These are phyloP conservation scores for Ips typographus DNA, from an alignment of 1,140 invertebrate species.

Conservation along the genomic window DNA sequence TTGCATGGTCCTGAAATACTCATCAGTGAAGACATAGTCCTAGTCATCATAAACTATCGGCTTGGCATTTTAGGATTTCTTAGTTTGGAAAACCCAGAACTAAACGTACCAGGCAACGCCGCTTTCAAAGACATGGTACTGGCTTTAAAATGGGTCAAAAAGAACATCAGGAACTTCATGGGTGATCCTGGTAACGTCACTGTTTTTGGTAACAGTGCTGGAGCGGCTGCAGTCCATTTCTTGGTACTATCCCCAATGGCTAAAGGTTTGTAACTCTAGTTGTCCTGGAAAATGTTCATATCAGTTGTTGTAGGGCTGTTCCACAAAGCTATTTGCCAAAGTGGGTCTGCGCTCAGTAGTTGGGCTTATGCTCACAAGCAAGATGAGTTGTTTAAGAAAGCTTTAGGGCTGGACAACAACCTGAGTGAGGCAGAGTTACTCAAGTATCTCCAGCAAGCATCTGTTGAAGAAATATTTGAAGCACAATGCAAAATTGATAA, in stretches of 20 bases:
- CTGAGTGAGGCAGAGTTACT: slow-evolving; percentile 36
- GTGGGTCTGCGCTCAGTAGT: slow-evolving; percentile 59
- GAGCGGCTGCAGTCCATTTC: slow-evolving; percentile 51
- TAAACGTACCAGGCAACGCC: slow-evolving; percentile 60
- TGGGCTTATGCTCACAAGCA: slow-evolving; percentile 50
- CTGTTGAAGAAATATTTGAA: slow-evolving; percentile 50
- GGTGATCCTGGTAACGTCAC: slow-evolving; percentile 54
- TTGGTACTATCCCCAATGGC: slow-evolving; percentile 46
- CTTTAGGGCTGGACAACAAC: not conserved
- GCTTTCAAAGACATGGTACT: slow-evolving; percentile 64
- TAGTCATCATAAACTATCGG: slow-evolving; percentile 36
- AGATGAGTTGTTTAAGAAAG: not conserved
- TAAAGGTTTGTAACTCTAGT: slow-evolving; percentile 36
- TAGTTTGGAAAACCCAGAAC: slow-evolving; percentile 47
- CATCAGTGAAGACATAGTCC: slow-evolving; percentile 29
- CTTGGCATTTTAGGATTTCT: slow-evolving; percentile 40
- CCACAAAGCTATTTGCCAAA: slow-evolving; percentile 62
- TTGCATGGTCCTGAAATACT: slow-evolving; percentile 33
- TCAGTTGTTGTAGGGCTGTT: slow-evolving; percentile 58
- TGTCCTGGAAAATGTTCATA: not conserved
- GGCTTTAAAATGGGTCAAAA: slow-evolving; percentile 61
- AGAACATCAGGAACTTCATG: slow-evolving; percentile 56
- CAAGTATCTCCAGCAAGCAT: slow-evolving; percentile 46
- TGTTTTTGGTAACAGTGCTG: slow-evolving; percentile 58
- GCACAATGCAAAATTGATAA: slow-evolving; percentile 48